Evolutionary conservation across 2,113 vertebrate species (phyloP), one percentile per base, ranked within the genome.

Genomic region (Puntigrus tetrazona): DNA sequence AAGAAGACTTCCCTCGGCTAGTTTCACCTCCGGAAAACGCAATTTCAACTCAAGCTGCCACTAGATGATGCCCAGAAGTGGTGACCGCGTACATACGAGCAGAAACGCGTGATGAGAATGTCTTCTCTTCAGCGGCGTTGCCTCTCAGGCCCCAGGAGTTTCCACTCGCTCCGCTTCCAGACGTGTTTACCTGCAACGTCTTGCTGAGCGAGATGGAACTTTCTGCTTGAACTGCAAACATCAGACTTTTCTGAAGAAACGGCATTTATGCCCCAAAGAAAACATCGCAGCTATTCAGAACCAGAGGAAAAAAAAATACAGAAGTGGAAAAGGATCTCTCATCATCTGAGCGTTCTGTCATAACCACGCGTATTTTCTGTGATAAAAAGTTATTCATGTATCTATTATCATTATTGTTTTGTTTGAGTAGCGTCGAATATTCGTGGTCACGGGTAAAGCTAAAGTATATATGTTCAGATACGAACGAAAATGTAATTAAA

Each of bases 151-250:
- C 79, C 20, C 65, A 70, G 8, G 79, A 70, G 65, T 10, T 70
- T 81, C 45, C 29, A 78, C 65, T 52, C 10, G 45, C 50, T 81
- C 43, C 69, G 16, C 27, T 34, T 52, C 31, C 41, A 81, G 63
- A 70, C 20, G 16, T 47, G 22, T 63, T 81, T 81, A 43, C 57
- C 78, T 38, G 22, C 41, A 81, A 52, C 31, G 34, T 69, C 29
- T 55, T 70, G 31, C 45, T n/a, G 65, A 81, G 27, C 79, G 25
- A 25, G 41, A 69, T 34, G 10, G 22, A 52, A 81, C 16, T 67
- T 79, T 80, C 45, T 70, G 63, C 65, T 70, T 38, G 41, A 81
- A 50, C 72, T 80, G 78, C 78, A 80, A 80, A 47, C 78, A 80
- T 29, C 41, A 78, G 34, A 36, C 27, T 31, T 80, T 67, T 29